phyloP scores from a whole-genome alignment of 2,113 vertebrate species.

The Marcusenius ussheri region DNA sequence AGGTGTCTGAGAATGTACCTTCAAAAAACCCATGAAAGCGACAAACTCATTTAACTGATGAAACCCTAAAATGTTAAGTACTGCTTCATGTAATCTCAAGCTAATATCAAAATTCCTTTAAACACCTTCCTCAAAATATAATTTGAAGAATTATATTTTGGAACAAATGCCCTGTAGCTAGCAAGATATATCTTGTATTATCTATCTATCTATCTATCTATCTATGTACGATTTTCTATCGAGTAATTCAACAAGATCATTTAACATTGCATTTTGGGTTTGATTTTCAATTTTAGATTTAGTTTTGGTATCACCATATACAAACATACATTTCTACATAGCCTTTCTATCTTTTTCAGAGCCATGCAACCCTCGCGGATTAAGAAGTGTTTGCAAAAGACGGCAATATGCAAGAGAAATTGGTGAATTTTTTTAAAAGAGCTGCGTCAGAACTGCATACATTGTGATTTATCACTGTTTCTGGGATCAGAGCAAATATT shows the following conservation, averaged over 20 bases:
- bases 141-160: background rate
- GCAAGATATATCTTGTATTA: background rate
- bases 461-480: slow-evolving; percentile 1
- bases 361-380: background rate
- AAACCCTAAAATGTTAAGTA: background rate
- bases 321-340: background rate
- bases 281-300: background rate
- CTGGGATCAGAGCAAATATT: slow-evolving; percentile 1
- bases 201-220: too few species aligned
- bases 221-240: too few species aligned
- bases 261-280: background rate
- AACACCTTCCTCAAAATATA: background rate
- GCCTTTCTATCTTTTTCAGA: background rate
- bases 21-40: background rate
- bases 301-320: background rate
- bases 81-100: background rate
- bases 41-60: background rate
- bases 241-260: background rate
- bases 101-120: background rate
- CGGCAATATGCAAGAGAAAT: background rate
- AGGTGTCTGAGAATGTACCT: background rate
- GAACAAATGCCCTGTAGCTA: background rate
- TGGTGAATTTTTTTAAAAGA: slow-evolving; percentile 16
- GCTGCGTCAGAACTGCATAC: background rate
- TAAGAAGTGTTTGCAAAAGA: background rate